These are phyloP conservation scores for Ataeniobius toweri DNA, from an alignment of 2,797 vertebrate genomes.

Conservation along the genomic window DNA sequence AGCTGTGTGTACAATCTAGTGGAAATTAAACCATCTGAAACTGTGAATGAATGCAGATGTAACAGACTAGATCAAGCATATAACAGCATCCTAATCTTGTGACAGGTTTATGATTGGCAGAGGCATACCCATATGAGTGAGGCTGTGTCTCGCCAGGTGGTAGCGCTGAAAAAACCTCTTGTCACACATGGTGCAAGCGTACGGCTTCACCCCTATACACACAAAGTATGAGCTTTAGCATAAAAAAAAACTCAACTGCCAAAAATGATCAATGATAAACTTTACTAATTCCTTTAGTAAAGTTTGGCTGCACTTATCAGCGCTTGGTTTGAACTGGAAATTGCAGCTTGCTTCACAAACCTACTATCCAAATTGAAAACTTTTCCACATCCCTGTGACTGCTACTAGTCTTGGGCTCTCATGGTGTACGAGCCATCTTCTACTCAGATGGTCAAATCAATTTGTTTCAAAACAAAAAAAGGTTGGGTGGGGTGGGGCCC, in stretches of 20 bases:
- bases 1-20: constrained; percentile 54
- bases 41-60: constrained; percentile 53
- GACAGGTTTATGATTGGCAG: constrained; percentile 73
- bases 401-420: constrained; percentile 18
- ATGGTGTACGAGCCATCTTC: constrained; percentile 19
- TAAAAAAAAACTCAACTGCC: constrained; percentile 75
- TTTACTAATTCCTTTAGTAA: constrained; percentile 79
- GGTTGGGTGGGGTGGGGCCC: constrained; percentile 7
- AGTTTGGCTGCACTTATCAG: constrained; percentile 75
- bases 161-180: constrained; percentile 85
- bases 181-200: constrained; percentile 85
- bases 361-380: constrained; percentile 57
- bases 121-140: constrained; percentile 83
- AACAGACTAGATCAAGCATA: constrained; percentile 53
- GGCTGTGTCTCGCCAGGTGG: constrained; percentile 85
- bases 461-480: constrained; percentile 22
- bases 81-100: constrained; percentile 66
- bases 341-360: constrained; percentile 44
- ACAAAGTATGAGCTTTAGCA: constrained; percentile 82
- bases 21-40: constrained; percentile 34
- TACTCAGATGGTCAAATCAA: constrained; percentile 14
- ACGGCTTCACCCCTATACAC: constrained; percentile 83
- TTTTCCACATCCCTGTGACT: constrained; percentile 27
- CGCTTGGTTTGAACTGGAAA: constrained; percentile 59
- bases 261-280: constrained; percentile 77